A percentile compares a stretch with the other conserved stretches of the same genome.
These are phyloP conservation scores for Spongilla lacustris DNA, from an alignment of 37 sponge, comb jelly and placozoan species.

Conservation along the genomic window DNA sequence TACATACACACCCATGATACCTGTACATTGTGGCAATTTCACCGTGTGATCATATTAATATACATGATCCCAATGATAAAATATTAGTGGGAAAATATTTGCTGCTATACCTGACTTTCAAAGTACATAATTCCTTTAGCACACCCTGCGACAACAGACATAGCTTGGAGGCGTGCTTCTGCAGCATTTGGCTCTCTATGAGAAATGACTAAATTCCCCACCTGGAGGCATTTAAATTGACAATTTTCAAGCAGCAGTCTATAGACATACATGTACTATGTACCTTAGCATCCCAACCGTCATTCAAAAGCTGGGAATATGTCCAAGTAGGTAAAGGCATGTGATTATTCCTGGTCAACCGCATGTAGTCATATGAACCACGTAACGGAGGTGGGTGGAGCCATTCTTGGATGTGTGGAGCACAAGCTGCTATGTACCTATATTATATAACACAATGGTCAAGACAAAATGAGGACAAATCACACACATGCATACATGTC, in stretches of 20 bases:
- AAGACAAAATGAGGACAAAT: not conserved
- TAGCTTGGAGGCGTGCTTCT: slow-evolving; percentile 70
- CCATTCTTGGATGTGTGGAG: slow-evolving; percentile 72
- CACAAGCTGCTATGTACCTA: slow-evolving; percentile 81
- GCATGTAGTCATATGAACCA: slow-evolving; percentile 72
- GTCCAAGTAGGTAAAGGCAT: slow-evolving; percentile 46
- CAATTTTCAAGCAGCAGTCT: too few species aligned
- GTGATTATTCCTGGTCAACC: slow-evolving; percentile 74
- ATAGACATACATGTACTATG: too few species aligned
- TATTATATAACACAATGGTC: not conserved
- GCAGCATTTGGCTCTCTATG: slow-evolving; percentile 52
- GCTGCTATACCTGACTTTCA: slow-evolving; percentile 60
- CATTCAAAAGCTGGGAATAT: slow-evolving; percentile 49
- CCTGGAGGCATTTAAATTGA: slow-evolving; percentile 21
- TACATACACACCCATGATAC: too few species aligned
- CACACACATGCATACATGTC: slow-evolving; percentile 55
- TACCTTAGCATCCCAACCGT: slow-evolving; percentile 48
- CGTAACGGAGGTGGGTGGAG: slow-evolving; percentile 60
- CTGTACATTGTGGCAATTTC: too few species aligned
- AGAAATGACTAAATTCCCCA: slow-evolving; percentile 32
- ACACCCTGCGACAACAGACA: slow-evolving; percentile 74
- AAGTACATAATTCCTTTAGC: slow-evolving; percentile 77
- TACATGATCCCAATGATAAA: too few species aligned
- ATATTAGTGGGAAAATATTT: too few species aligned
- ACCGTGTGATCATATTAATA: too few species aligned